phyloP scores from a whole-genome alignment of 37 sponge, comb jelly and placozoan species.

The Ephydatia muelleri region DNA sequence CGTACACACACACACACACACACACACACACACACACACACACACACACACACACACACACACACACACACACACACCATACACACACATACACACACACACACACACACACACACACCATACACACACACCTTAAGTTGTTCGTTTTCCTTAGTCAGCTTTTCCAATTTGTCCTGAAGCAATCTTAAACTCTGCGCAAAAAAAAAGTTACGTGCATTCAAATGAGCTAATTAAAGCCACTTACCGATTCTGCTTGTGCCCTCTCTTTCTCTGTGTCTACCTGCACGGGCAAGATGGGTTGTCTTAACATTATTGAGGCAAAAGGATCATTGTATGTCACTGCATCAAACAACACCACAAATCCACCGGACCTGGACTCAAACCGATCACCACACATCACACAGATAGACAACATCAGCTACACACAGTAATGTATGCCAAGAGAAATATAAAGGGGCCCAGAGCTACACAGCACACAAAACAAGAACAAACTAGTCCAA shows the following conservation, averaged over 20 bases:
- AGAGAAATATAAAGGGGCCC: too few relatives aligned
- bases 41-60: neutral
- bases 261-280: slow-evolving; percentile 26
- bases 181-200: slow-evolving; percentile 41
- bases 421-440: neutral
- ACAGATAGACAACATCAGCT: neutral
- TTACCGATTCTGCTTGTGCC: slow-evolving; percentile 34
- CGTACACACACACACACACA: too few relatives aligned
- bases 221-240: neutral
- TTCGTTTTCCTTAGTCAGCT: slow-evolving; percentile 45
- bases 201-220: neutral
- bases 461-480: too few relatives aligned
- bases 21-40: neutral
- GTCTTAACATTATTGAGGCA: neutral
- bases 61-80: too few relatives aligned
- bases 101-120: too few relatives aligned
- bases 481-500: too few relatives aligned
- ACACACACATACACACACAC: too few relatives aligned
- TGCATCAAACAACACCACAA: neutral
- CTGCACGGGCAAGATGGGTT: neutral
- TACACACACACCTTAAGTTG: slow-evolving; percentile 57
- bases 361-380: neutral
- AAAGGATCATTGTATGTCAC: neutral
- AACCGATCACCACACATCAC: neutral
- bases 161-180: slow-evolving; percentile 52